These are phyloP conservation scores for Bellardia pandia DNA, from an alignment of 2,888 invertebrate species.

Conservation along the genomic window DNA sequence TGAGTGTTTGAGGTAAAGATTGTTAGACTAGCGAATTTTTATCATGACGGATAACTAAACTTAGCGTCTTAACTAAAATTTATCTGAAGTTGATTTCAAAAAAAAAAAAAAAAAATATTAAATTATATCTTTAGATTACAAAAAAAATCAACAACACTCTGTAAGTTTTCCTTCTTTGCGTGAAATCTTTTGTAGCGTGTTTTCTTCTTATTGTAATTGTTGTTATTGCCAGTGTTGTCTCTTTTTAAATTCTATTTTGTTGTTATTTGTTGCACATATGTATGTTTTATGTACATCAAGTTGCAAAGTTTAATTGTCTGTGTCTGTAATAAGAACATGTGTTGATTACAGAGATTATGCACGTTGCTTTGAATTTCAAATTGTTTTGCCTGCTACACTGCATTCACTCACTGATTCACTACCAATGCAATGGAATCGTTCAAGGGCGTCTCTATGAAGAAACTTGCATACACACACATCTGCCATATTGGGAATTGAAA, in stretches of 20 bases:
- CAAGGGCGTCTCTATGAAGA: not conserved
- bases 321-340: constrained; percentile 39
- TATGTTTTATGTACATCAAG: not conserved
- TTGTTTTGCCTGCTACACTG: constrained; percentile 23
- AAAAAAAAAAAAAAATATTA: too few relatives aligned
- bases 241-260: not conserved
- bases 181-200: not conserved
- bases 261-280: constrained; percentile 13
- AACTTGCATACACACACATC: too few relatives aligned
- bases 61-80: too few relatives aligned
- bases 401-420: not conserved
- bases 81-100: too few relatives aligned
- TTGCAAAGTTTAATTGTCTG: constrained; percentile 54
- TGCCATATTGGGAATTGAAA: not conserved
- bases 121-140: too few relatives aligned
- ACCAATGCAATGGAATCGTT: too few relatives aligned
- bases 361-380: constrained; percentile 34
- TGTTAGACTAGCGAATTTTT: too few relatives aligned
- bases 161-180: too few relatives aligned
- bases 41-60: too few relatives aligned
- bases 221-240: not conserved
- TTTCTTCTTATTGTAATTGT: not conserved
- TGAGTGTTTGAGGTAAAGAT: too few relatives aligned
- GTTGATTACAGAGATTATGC: constrained; percentile 50
- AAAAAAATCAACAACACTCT: too few relatives aligned